Evolutionary conservation across 1,140 invertebrate genomes (phyloP).

Genomic region (Tribolium castaneum): DNA sequence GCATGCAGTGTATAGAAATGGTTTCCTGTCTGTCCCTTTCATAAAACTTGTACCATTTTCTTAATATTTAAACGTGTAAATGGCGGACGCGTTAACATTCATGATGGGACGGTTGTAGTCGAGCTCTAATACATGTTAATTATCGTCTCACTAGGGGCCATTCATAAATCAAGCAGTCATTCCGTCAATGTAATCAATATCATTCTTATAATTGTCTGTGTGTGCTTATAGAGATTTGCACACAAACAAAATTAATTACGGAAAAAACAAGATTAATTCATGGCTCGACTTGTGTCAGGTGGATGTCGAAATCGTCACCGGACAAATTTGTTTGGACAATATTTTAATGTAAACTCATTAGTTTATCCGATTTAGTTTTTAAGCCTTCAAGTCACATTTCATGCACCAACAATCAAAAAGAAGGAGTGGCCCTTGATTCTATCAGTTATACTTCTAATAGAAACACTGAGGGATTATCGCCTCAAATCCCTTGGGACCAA

Average conservation of each 20-base stretch:
- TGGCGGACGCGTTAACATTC: constrained; percentile 16
- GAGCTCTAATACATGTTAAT: constrained; percentile 33
- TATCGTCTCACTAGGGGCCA: constrained; percentile 26
- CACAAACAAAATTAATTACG: constrained; percentile 22
- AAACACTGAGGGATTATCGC: neutral
- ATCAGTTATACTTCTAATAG: constrained; percentile 14
- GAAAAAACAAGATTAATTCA: constrained; percentile 28
- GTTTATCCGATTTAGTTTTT: constrained; percentile 51
- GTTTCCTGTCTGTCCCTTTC: neutral
- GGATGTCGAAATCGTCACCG: constrained; percentile 23
- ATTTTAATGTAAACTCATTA: constrained; percentile 55
- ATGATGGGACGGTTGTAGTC: constrained; percentile 3
- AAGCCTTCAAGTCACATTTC: constrained; percentile 33
- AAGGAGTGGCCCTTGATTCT: constrained; percentile 14
- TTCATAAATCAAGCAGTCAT: constrained; percentile 34
- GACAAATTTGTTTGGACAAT: constrained; percentile 52
- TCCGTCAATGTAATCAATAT: constrained; percentile 33
- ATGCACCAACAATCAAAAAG: constrained; percentile 6
- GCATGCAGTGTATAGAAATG: neutral
- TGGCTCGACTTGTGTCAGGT: neutral
- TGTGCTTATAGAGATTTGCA: constrained; percentile 20
- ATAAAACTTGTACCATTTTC: neutral
- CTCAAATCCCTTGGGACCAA: neutral
- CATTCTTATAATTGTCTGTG: constrained; percentile 14
- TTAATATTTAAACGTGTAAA: constrained; percentile 20